Conservation (phyloP, 37 sponge, comb jelly and placozoan genomes). For the Aplysina aerophoba region DNA sequence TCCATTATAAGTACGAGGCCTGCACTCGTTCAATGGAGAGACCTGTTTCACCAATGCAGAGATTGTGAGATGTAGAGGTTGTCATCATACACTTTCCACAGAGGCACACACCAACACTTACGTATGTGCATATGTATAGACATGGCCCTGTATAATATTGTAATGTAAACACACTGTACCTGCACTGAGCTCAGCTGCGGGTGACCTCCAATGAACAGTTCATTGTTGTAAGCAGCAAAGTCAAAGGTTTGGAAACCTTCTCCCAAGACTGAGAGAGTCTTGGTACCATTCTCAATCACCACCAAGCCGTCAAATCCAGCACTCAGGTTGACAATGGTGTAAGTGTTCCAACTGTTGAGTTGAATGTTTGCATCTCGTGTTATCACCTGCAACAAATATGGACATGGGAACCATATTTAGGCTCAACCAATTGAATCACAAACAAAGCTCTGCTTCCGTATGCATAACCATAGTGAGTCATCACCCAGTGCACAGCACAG, state of each 20-base stretch:
- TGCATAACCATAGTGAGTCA: too few relatives aligned
- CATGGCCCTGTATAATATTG: not conserved
- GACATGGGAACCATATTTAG: too few relatives aligned
- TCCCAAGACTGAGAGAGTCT: not conserved
- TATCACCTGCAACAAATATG: not conserved
- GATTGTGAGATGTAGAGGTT: too few relatives aligned
- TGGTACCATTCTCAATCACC: conserved; percentile 35
- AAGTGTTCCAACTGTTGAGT: conserved; percentile 51
- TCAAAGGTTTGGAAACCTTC: conserved; percentile 21
- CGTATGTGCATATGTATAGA: conserved; percentile 18
- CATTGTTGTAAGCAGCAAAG: conserved; percentile 40
- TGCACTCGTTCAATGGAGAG: too few relatives aligned
- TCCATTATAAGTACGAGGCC: too few relatives aligned
- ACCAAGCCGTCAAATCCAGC: conserved; percentile 25
- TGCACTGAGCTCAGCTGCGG: conserved; percentile 30
- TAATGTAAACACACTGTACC: not conserved
- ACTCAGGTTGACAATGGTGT: conserved; percentile 31
- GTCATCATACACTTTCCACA: not conserved
- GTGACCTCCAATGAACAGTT: conserved; percentile 70
- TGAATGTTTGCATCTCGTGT: conserved; percentile 1
- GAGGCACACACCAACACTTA: not conserved
- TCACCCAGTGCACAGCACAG: too few relatives aligned
- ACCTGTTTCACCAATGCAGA: too few relatives aligned
- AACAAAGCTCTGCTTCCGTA: too few relatives aligned
- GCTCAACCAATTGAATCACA: too few relatives aligned